These are phyloP conservation scores for Hemibagrus guttatus DNA, from an alignment of 2,797 vertebrate genomes.

Conservation along the genomic window DNA sequence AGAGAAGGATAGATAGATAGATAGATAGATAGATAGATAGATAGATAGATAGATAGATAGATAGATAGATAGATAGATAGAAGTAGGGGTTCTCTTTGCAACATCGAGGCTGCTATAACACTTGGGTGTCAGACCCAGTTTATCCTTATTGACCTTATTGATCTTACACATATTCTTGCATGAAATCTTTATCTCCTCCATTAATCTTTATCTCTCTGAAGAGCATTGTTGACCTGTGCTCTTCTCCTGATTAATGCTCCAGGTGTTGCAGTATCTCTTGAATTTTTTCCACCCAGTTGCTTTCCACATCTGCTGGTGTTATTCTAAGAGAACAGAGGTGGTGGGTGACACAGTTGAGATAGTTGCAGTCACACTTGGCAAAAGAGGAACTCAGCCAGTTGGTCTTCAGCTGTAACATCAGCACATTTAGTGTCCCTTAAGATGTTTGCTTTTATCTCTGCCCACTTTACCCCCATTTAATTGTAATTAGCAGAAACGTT, in stretches of 20 bases:
- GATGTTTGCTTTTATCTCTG: slow-evolving; percentile 11
- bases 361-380: slow-evolving; percentile 33
- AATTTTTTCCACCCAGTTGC: slow-evolving; percentile 7
- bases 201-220: slow-evolving; percentile 35
- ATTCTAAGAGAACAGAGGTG: slow-evolving; percentile 14
- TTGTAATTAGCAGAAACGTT: slow-evolving; percentile 28
- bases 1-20: not conserved
- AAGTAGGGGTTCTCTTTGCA: not conserved
- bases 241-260: slow-evolving; percentile 29
- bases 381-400: slow-evolving; percentile 25
- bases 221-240: slow-evolving; percentile 30
- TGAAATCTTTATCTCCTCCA: slow-evolving; percentile 17
- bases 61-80: slow-evolving; percentile 3
- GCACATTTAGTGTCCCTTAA: slow-evolving; percentile 31
- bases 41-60: not conserved
- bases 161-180: slow-evolving; percentile 1
- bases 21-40: not conserved
- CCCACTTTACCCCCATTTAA: slow-evolving; percentile 18
- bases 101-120: not conserved
- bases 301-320: slow-evolving; percentile 28
- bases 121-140: not conserved
- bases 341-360: slow-evolving; percentile 22
- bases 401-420: slow-evolving; percentile 27
- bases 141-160: not conserved
- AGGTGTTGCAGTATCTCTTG: slow-evolving; percentile 30